Conservation (phyloP, 2,797 vertebrate species). For the Pangasius sanitwongsei region DNA sequence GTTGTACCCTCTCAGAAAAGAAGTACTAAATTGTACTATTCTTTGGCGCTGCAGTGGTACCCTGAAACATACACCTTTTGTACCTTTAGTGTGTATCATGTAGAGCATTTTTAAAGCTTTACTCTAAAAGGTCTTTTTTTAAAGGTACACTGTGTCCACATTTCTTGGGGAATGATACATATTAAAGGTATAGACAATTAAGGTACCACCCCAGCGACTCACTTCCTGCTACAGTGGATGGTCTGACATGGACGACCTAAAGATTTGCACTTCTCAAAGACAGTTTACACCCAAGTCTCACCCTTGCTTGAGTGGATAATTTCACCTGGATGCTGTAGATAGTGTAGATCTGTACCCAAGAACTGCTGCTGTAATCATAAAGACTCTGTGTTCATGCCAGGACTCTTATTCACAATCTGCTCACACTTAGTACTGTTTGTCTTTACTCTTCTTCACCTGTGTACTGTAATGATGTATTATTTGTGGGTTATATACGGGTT, state of each 20-base stretch:
- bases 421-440: background rate
- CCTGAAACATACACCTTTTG: background rate
- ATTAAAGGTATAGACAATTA: background rate
- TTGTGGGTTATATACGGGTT: background rate
- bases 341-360: background rate
- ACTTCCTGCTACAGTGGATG: background rate
- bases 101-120: no score
- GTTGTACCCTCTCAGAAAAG: background rate
- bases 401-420: background rate
- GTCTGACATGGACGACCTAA: background rate
- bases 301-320: background rate
- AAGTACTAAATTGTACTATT: background rate
- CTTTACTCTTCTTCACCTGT: background rate
- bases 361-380: background rate
- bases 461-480: background rate
- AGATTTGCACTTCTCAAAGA: background rate
- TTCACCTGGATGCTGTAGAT: background rate
- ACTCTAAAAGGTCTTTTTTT: background rate
- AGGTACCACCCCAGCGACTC: background rate
- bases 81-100: background rate
- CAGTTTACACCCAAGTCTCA: background rate
- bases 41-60: background rate
- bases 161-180: background rate
- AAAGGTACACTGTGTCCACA: background rate
- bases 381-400: background rate